Percentiles rank a stretch among this genome's conserved stretches.
These are phyloP conservation scores for Australoheros facetus DNA, from an alignment of 2,797 vertebrate genomes.

Conservation along the genomic window DNA sequence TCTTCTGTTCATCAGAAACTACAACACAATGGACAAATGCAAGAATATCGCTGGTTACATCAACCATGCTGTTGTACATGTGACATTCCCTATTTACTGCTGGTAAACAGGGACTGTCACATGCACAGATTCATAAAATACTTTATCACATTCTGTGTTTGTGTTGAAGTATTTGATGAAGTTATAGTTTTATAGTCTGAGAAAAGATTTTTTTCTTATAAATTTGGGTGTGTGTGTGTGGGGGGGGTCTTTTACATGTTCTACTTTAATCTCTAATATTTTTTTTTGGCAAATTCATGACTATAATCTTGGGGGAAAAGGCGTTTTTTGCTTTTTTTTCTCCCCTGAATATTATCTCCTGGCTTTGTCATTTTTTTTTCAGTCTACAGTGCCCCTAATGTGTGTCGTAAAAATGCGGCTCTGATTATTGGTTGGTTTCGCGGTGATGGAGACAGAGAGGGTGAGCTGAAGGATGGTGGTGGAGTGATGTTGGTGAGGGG, in stretches of 20 bases:
- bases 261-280: neutral
- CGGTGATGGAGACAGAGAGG: conserved; percentile 10
- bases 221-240: neutral
- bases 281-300: neutral
- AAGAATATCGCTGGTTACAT: neutral
- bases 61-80: neutral
- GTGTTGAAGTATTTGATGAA: no score
- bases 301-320: neutral
- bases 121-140: no score
- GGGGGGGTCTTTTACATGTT: neutral
- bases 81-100: neutral
- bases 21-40: neutral
- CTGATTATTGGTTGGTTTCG: conserved; percentile 22
- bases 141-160: no score
- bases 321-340: no score
- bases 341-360: neutral
- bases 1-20: neutral
- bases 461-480: neutral
- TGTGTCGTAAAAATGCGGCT: conserved; percentile 5
- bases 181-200: neutral
- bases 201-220: neutral
- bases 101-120: neutral
- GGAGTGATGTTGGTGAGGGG: conserved; percentile 45
- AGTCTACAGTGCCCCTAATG: neutral
- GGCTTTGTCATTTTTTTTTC: neutral